These are phyloP conservation scores for Centruroides sculpturatus DNA, from an alignment of 1,140 invertebrate genomes.

Conservation along the genomic window DNA sequence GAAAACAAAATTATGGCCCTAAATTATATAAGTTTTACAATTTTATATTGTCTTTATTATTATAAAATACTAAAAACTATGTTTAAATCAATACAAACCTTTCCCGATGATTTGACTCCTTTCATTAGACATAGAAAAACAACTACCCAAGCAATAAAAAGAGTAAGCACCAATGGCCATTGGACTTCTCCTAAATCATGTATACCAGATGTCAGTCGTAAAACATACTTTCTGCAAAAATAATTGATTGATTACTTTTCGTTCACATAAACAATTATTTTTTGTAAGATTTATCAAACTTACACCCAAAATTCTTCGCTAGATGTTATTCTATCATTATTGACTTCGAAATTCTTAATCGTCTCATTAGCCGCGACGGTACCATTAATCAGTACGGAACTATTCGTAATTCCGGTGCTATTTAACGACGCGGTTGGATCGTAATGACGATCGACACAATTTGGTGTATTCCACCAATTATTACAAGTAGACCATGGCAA, in stretches of 20 bases:
- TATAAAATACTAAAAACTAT: no score
- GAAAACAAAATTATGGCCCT: not conserved
- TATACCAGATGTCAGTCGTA: conserved; percentile 38
- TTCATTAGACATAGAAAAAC: conserved; percentile 44
- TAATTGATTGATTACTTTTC: not conserved
- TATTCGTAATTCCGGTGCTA: no score
- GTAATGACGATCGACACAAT: conserved; percentile 7
- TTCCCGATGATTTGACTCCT: conserved; percentile 47
- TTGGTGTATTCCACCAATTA: conserved; percentile 13
- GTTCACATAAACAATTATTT: not conserved
- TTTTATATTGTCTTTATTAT: no score
- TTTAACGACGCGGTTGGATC: no score
- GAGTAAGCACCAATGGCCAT: conserved; percentile 48
- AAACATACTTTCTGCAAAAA: conserved; percentile 26
- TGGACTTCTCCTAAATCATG: conserved; percentile 49
- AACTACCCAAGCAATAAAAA: conserved; percentile 52
- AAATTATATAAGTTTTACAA: not conserved
- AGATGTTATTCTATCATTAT: conserved; percentile 7
- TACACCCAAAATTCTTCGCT: conserved; percentile 18
- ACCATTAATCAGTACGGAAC: no score
- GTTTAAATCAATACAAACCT: conserved; percentile 1
- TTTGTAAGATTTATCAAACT: not conserved
- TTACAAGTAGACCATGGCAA: conserved; percentile 29
- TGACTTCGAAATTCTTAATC: not conserved
- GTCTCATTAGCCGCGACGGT: no score